phyloP scores from a whole-genome alignment of 2,888 invertebrate species.

The Theretra japonica region DNA sequence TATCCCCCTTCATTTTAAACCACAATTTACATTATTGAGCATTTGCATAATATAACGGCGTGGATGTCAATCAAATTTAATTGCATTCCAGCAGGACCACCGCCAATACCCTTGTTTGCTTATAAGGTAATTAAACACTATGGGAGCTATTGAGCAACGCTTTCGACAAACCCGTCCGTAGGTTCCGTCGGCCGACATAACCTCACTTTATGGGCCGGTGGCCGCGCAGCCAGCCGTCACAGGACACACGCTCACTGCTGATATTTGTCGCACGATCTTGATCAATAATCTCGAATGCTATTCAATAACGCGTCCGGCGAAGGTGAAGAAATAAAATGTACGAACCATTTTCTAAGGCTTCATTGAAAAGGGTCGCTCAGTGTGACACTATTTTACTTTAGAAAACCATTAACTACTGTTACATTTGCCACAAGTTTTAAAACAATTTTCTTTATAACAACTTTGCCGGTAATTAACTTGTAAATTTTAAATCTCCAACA shows the following conservation, averaged over 20 bases:
- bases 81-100: slow-evolving; percentile 28
- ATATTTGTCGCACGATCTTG: neutral
- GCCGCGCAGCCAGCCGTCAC: neutral
- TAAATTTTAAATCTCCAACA: neutral
- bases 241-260: neutral
- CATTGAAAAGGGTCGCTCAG: no score
- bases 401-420: no score
- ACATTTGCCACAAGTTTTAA: no score
- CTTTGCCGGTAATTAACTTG: no score
- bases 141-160: slow-evolving; percentile 36
- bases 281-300: neutral
- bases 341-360: no score
- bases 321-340: neutral
- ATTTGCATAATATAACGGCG: slow-evolving; percentile 13
- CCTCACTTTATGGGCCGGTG: slow-evolving; percentile 31
- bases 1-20: neutral
- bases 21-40: neutral
- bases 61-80: slow-evolving; percentile 29
- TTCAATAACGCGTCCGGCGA: no score
- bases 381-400: no score
- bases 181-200: slow-evolving; percentile 42
- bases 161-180: slow-evolving; percentile 35
- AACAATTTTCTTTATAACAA: no score
- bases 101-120: slow-evolving; percentile 18
- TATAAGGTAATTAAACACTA: slow-evolving; percentile 38